Percentiles rank a stretch among this genome's conserved stretches.
Evolutionary conservation across 2,113 vertebrate genomes (phyloP).

Genomic region (Tursiops truncatus): DNA sequence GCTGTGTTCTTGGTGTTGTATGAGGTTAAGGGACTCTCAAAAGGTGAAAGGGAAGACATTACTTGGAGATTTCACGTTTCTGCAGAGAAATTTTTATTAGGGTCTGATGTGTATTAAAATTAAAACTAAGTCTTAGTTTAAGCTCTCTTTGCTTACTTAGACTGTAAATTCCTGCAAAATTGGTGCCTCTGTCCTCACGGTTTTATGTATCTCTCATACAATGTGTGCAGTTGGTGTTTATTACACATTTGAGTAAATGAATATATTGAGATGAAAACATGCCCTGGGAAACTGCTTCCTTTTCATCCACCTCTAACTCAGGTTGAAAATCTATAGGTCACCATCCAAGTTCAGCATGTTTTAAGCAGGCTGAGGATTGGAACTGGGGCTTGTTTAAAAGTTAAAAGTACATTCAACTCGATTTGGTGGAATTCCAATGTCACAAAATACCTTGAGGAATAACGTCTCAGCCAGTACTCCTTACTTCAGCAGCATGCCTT

Average conservation of each 20-base stretch:
- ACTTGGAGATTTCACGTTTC: conserved; percentile 2
- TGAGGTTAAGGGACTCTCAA: not conserved
- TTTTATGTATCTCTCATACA: not conserved
- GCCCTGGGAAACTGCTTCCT: not conserved
- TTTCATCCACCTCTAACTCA: not conserved
- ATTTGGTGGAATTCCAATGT: not conserved
- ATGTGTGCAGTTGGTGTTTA: not conserved
- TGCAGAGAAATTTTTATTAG: not conserved
- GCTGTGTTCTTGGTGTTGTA: not conserved
- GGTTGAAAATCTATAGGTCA: conserved; percentile 51
- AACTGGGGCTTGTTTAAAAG: conserved; percentile 42
- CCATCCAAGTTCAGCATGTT: not conserved
- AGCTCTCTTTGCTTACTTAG: not conserved
- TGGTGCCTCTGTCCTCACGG: not conserved
- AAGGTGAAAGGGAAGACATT: not conserved
- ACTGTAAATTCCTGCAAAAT: not conserved
- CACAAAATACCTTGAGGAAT: conserved; percentile 44
- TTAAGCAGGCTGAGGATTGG: not conserved
- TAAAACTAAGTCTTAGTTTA: conserved; percentile 25
- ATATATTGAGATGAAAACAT: not conserved
- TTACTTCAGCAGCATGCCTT: not conserved
- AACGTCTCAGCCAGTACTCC: not conserved
- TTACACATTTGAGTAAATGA: not conserved
- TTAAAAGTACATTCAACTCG: not conserved
- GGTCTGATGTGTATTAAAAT: not conserved